Evolutionary conservation across 2,888 invertebrate species (phyloP).

Genomic region (Andrena hattorfiana): DNA sequence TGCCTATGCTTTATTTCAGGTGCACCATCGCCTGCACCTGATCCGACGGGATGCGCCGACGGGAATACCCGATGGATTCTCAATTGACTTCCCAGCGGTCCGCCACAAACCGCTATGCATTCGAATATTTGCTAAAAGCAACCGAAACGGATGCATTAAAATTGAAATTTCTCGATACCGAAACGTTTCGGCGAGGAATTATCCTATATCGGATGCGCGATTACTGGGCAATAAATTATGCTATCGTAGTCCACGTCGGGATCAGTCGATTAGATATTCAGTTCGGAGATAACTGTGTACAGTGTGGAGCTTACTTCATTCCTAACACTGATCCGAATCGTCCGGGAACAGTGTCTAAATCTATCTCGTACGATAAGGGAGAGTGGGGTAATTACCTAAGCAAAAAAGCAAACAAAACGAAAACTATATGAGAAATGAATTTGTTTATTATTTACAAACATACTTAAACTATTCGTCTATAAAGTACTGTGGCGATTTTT

Average conservation of each 20-base stretch:
- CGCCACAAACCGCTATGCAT: neutral
- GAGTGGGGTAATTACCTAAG: too few relatives aligned
- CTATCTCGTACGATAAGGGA: too few relatives aligned
- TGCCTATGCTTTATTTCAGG: too few relatives aligned
- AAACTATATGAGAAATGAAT: too few relatives aligned
- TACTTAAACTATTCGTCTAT: too few relatives aligned
- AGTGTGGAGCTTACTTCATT: neutral
- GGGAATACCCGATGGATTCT: slow-evolving; percentile 3
- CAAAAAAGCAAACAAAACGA: too few relatives aligned
- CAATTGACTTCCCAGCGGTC: slow-evolving; percentile 20
- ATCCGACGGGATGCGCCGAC: slow-evolving; percentile 34
- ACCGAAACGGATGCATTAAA: slow-evolving; percentile 12
- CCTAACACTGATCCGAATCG: too few relatives aligned
- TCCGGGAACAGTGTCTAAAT: too few relatives aligned
- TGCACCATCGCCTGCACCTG: slow-evolving; percentile 49
- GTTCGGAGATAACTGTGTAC: too few relatives aligned
- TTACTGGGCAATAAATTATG: slow-evolving; percentile 3
- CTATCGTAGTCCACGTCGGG: neutral
- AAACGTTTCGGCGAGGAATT: slow-evolving; percentile 16
- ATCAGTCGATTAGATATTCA: neutral
- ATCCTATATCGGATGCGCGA: neutral
- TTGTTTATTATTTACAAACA: too few relatives aligned
- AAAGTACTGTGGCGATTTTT: too few relatives aligned
- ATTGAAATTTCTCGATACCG: slow-evolving; percentile 10
- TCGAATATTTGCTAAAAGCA: slow-evolving; percentile 8